Evolutionary conservation across 2,113 vertebrate species (phyloP), one percentile per base, ranked within the genome.

Genomic region (Condylura cristata): DNA sequence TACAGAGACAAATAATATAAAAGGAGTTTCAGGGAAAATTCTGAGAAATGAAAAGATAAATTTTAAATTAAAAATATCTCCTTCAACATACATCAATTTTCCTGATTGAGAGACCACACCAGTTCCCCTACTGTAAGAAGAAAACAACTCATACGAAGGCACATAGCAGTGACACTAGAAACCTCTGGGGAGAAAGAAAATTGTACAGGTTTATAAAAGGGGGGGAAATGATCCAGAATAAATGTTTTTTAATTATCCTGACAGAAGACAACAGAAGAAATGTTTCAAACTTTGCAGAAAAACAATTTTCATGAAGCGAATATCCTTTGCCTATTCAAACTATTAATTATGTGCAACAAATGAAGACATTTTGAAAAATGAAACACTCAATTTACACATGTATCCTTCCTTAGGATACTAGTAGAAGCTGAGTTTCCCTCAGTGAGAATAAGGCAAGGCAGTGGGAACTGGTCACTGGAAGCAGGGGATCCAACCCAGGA

Each of bases 71-170:
- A 51, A 51, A 48, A 44, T 44, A 58, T 84, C 34, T 70, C 56
- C 8, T 86, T 60, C 74, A 86, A 80, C 3, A 46, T 48, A 60
- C 5, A 8, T n/a, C 30, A 63, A n/a, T 58, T 95, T 95, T 95
- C 68, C 56, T 66, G 51, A 71, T 4, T 84, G 24, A 41, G 53
- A 82, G 26, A 93, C 75, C 26, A 65, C 2, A 86, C 24, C 34
- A 86, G 39, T 17, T 86, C 13, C 44, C 60, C 10, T 20, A 37
- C 13, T 24, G 46, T 26, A 46, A 74, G 3, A 16, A 60, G 63
- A 7, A 4, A 24, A 63, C 32, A 32, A 22, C 32, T 79, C 75
- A 58, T 2, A 86, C 6, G 17, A 83, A 86, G n/a, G 26, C 14
- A 32, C 9, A 17, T 39, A 17, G 1, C 17, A 39, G 16, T 84